Conservation (phyloP, 2,113 vertebrate species). For the Xenopus borealis region DNA sequence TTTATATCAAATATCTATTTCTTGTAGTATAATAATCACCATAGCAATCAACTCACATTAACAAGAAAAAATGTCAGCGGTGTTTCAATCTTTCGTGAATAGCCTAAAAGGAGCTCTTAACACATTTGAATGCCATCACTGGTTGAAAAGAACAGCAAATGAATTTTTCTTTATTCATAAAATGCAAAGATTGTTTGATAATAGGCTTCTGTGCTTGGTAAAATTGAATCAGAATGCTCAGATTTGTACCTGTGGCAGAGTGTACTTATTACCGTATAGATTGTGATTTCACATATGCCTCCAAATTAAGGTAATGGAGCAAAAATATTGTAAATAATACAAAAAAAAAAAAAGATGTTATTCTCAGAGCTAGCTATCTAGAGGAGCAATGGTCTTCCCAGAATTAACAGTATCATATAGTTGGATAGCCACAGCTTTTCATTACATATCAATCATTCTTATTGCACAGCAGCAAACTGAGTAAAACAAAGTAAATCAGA, state of each 20-base stretch:
- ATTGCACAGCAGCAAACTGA: no score
- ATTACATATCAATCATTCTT: no score
- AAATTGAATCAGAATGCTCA: constrained; percentile 6
- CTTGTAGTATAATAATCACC: not conserved
- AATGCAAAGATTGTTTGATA: not conserved
- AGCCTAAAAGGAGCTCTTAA: no score
- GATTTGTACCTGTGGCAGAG: not conserved
- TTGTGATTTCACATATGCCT: not conserved
- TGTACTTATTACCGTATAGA: not conserved
- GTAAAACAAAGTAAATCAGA: no score
- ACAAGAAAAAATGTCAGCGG: not conserved
- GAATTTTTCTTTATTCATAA: not conserved
- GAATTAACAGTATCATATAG: no score
- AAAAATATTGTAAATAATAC: not conserved
- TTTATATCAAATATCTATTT: not conserved
- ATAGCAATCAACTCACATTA: not conserved
- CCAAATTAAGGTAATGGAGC: not conserved
- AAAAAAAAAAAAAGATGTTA: not conserved
- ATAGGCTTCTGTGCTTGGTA: not conserved
- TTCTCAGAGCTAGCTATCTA: no score
- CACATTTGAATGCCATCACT: not conserved
- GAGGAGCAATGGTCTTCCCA: no score
- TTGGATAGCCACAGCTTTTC: no score
- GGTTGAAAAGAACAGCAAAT: not conserved
- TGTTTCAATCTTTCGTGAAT: no score